phyloP scores from a whole-genome alignment of 2,888 invertebrate species.

The Thysanoteuthis rhombus region DNA sequence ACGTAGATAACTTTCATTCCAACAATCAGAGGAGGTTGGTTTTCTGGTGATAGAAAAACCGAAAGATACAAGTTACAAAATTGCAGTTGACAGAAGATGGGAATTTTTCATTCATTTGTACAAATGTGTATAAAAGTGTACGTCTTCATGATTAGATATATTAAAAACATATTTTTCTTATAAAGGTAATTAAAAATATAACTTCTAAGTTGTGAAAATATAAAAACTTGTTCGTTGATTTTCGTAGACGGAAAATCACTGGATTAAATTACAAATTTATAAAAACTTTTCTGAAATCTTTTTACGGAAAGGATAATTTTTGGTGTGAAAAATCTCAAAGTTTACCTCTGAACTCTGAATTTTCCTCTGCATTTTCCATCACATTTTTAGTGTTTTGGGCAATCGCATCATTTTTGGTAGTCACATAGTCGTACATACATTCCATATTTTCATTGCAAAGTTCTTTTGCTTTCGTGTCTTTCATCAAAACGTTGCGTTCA shows the following conservation, averaged over 20 bases:
- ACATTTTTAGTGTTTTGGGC: conserved; percentile 27
- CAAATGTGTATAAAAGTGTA: not conserved
- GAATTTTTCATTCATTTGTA: not conserved
- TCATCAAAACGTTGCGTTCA: not conserved
- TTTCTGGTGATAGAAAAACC: not conserved
- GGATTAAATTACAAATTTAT: not conserved
- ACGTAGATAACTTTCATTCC: not conserved
- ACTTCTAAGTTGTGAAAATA: not conserved
- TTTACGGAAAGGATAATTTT: not conserved
- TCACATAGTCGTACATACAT: conserved; percentile 30
- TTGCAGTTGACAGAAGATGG: no score
- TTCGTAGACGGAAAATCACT: no score
- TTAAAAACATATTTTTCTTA: not conserved
- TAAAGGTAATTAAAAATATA: no score
- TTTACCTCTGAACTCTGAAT: conserved; percentile 22
- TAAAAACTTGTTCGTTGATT: no score
- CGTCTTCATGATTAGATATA: not conserved
- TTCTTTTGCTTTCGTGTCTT: conserved; percentile 36
- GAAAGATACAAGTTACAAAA: not conserved
- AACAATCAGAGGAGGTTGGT: not conserved
- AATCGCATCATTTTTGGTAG: not conserved
- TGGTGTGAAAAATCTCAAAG: not conserved
- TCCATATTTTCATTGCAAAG: not conserved
- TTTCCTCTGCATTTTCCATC: not conserved
- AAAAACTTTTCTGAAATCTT: not conserved